Evolutionary conservation across 2,113 vertebrate genomes (phyloP).

Genomic region (Gobio gobio): DNA sequence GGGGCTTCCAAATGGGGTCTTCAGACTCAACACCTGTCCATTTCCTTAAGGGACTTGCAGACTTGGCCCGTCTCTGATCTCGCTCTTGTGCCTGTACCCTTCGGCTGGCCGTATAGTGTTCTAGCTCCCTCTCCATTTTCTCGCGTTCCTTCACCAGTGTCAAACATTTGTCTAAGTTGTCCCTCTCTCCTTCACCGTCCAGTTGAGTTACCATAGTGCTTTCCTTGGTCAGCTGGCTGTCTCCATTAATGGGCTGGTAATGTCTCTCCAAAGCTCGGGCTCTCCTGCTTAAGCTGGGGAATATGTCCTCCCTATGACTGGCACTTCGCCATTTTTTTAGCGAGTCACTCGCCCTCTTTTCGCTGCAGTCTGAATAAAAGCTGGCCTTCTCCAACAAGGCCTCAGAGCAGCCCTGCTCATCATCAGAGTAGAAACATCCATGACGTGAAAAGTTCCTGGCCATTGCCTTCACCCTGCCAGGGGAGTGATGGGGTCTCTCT

Average conservation of each 20-base stretch:
- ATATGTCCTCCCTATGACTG: slow-evolving; percentile 63
- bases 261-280: slow-evolving; percentile 34
- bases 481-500: slow-evolving; percentile 68
- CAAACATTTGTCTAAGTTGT: slow-evolving; percentile 69
- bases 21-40: slow-evolving; percentile 57
- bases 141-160: slow-evolving; percentile 74
- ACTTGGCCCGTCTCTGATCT: slow-evolving; percentile 51
- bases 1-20: slow-evolving; percentile 75
- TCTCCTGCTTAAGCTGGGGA: slow-evolving; percentile 65
- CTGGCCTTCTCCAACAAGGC: slow-evolving; percentile 73
- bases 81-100: slow-evolving; percentile 48
- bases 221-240: slow-evolving; percentile 67
- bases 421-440: slow-evolving; percentile 78
- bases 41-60: slow-evolving; percentile 58
- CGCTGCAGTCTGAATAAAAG: slow-evolving; percentile 76
- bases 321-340: slow-evolving; percentile 58
- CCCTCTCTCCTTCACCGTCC: slow-evolving; percentile 66
- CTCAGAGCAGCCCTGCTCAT: slow-evolving; percentile 71
- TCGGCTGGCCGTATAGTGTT: slow-evolving; percentile 61
- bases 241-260: slow-evolving; percentile 61
- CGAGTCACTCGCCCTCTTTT: slow-evolving; percentile 68
- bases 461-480: slow-evolving; percentile 73
- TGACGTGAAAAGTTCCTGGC: slow-evolving; percentile 77
- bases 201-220: slow-evolving; percentile 70
- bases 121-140: slow-evolving; percentile 72